These are phyloP conservation scores for Danio rerio DNA, from an alignment of 2,113 vertebrate species.

Conservation along the genomic window DNA sequence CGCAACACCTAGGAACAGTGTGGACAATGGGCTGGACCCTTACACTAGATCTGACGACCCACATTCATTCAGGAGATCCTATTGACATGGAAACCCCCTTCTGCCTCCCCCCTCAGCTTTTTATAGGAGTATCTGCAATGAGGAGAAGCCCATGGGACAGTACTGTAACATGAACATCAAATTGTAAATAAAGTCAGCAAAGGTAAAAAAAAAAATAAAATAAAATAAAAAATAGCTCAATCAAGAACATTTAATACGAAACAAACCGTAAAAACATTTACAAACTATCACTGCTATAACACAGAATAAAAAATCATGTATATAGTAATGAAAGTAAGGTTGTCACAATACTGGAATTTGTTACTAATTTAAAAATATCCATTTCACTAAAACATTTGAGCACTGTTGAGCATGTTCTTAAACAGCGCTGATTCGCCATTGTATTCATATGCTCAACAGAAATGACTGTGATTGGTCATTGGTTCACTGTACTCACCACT, in stretches of 20 bases:
- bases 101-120: conserved; percentile 21
- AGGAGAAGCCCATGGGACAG: conserved; percentile 30
- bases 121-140: conserved; percentile 42
- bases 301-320: not conserved
- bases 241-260: not conserved
- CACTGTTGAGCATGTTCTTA: no score
- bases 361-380: no score
- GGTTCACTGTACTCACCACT: no score
- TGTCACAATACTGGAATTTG: no score
- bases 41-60: conserved; percentile 19
- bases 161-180: conserved; percentile 11
- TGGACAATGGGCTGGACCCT: conserved; percentile 28
- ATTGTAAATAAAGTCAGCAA: conserved; percentile 5
- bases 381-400: no score
- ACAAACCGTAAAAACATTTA: not conserved
- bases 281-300: not conserved
- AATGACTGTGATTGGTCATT: no score
- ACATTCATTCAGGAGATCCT: conserved; percentile 38
- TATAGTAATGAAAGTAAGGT: no score
- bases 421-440: no score
- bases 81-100: conserved; percentile 52
- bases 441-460: no score
- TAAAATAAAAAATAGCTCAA: no score
- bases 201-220: conserved; percentile 11
- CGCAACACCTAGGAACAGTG: conserved; percentile 60